These are phyloP conservation scores for Rynchops niger DNA, from an alignment of 2,113 vertebrate genomes.

Conservation along the genomic window DNA sequence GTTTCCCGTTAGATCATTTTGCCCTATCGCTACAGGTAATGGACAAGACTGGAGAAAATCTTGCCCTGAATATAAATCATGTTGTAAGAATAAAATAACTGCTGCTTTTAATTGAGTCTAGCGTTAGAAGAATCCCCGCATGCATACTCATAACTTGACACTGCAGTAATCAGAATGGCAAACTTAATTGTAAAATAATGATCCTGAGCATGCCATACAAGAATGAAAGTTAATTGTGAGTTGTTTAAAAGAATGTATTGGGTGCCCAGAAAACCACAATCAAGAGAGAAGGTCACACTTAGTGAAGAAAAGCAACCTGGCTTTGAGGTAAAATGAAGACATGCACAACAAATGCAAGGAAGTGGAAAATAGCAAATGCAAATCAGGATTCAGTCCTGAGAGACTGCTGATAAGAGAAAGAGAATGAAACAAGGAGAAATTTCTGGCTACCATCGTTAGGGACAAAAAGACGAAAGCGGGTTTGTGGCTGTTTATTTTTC, in stretches of 20 bases:
- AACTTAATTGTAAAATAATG: conserved; percentile 50
- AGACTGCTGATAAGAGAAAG: neutral
- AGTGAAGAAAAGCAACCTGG: neutral
- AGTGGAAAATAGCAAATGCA: neutral
- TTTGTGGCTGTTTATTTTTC: neutral
- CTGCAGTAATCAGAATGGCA: neutral
- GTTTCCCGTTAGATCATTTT: neutral
- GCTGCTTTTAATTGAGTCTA: conserved; percentile 4
- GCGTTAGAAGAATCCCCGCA: neutral
- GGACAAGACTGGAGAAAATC: neutral
- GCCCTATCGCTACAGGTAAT: conserved; percentile 1
- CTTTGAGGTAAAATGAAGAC: neutral
- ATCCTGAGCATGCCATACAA: neutral
- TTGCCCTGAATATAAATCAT: neutral
- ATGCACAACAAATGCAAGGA: neutral
- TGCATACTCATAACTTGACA: conserved; percentile 18
- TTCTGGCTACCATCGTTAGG: neutral
- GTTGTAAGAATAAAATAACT: neutral
- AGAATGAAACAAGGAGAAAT: neutral
- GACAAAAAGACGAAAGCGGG: neutral
- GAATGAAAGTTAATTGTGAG: neutral
- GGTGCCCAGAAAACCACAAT: neutral
- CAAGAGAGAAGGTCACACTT: neutral
- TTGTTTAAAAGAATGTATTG: neutral
- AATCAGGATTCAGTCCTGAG: neutral